Evolutionary conservation across 2,888 invertebrate genomes (phyloP).

Genomic region (Physocephala rufipes): DNA sequence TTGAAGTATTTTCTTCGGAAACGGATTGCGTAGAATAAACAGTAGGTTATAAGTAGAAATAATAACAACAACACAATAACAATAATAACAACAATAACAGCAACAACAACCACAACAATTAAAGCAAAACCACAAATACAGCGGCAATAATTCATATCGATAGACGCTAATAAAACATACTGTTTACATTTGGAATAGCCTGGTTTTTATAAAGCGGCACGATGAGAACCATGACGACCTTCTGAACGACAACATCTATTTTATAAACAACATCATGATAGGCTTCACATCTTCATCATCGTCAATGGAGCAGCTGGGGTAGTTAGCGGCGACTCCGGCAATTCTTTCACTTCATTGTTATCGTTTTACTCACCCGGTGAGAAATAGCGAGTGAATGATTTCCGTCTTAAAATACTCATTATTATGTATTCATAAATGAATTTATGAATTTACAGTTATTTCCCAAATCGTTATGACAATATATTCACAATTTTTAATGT

Average conservation of each 20-base stretch:
- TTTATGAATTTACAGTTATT: no score
- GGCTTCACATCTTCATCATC: slow-evolving; percentile 6
- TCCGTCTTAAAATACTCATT: no score
- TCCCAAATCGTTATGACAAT: no score
- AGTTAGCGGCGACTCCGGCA: no score
- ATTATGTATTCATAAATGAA: no score
- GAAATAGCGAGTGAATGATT: no score
- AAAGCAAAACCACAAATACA: neutral
- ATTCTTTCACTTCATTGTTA: neutral
- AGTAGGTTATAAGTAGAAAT: no score
- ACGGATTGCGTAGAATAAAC: neutral
- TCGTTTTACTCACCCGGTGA: neutral
- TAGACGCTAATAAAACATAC: neutral
- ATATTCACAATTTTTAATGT: no score
- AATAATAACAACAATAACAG: no score
- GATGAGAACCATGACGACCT: slow-evolving; percentile 6
- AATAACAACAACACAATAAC: no score
- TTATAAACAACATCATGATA: neutral
- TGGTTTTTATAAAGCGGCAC: neutral
- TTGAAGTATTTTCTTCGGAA: neutral
- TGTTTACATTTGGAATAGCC: slow-evolving; percentile 5
- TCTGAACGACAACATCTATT: slow-evolving; percentile 11
- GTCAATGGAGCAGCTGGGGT: neutral
- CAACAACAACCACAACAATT: neutral
- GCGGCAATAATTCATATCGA: neutral